Evolutionary conservation across 2,113 vertebrate genomes (phyloP).

Genomic region (Sinocyclocheilus anophthalmus): DNA sequence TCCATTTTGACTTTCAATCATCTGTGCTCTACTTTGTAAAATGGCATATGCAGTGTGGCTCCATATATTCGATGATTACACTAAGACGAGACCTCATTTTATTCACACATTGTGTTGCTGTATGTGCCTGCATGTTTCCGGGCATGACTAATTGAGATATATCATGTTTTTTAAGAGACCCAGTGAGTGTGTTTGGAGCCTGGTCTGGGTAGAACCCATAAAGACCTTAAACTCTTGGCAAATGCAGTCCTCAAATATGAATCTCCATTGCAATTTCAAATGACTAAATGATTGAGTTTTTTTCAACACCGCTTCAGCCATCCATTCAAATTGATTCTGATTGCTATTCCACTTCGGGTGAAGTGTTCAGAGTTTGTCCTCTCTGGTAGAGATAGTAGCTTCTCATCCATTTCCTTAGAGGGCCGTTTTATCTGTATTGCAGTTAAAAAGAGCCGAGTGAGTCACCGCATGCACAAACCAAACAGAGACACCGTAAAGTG

Average conservation of each 20-base stretch:
- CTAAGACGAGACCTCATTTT: constrained; percentile 22
- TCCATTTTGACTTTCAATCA: background rate
- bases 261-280: constrained; percentile 18
- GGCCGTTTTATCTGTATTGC: background rate
- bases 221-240: constrained; percentile 10
- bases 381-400: constrained; percentile 8
- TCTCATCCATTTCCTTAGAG: background rate
- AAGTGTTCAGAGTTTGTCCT: constrained; percentile 34
- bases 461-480: background rate
- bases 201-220: constrained; percentile 12
- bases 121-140: constrained; percentile 38
- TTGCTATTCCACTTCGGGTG: constrained; percentile 39
- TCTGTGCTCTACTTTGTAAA: constrained; percentile 23
- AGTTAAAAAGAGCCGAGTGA: background rate
- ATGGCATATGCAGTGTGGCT: constrained; percentile 4
- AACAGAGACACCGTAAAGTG: background rate
- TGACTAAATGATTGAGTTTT: background rate
- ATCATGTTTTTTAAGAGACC: constrained; percentile 30
- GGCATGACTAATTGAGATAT: constrained; percentile 29
- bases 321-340: constrained; percentile 37
- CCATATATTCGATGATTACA: constrained; percentile 23
- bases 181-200: constrained; percentile 18
- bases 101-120: constrained; percentile 26
- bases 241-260: constrained; percentile 29
- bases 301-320: background rate